These are phyloP conservation scores for Euborellia annulipes DNA, from an alignment of 1,140 invertebrate species.

Conservation along the genomic window DNA sequence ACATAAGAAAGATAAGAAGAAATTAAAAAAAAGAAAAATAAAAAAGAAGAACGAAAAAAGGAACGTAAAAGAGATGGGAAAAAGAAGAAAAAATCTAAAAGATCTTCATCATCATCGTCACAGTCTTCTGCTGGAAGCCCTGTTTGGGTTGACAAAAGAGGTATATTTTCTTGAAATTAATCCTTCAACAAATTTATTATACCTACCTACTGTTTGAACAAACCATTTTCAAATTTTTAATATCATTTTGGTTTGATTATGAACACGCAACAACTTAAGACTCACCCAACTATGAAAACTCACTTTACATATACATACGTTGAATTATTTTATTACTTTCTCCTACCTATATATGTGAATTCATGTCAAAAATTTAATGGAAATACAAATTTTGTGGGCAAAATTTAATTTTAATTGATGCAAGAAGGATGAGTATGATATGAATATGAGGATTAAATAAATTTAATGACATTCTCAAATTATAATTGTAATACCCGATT, in stretches of 20 bases:
- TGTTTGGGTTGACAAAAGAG: constrained; percentile 53
- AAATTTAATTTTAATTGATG: too few relatives aligned
- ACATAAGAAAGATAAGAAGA: constrained; percentile 31
- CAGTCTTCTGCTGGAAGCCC: constrained; percentile 27
- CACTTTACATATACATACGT: constrained; percentile 18
- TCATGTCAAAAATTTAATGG: too few relatives aligned
- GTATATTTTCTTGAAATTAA: constrained; percentile 23
- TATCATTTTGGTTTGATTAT: background rate
- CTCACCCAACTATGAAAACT: background rate
- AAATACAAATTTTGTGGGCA: too few relatives aligned
- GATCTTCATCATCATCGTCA: constrained; percentile 18
- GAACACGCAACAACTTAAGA: background rate
- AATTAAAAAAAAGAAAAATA: constrained; percentile 26
- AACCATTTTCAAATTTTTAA: constrained; percentile 2
- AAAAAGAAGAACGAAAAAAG: constrained; percentile 29
- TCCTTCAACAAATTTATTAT: constrained; percentile 4
- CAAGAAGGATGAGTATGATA: too few relatives aligned
- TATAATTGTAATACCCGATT: too few relatives aligned
- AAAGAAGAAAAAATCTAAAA: constrained; percentile 25
- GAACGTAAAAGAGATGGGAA: constrained; percentile 26
- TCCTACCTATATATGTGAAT: too few relatives aligned
- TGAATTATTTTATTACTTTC: constrained; percentile 11
- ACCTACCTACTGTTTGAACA: background rate
- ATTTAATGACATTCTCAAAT: too few relatives aligned
- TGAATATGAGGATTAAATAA: too few relatives aligned